phyloP scores from a whole-genome alignment of 2,888 invertebrate genomes.

The Melanostoma scalare region DNA sequence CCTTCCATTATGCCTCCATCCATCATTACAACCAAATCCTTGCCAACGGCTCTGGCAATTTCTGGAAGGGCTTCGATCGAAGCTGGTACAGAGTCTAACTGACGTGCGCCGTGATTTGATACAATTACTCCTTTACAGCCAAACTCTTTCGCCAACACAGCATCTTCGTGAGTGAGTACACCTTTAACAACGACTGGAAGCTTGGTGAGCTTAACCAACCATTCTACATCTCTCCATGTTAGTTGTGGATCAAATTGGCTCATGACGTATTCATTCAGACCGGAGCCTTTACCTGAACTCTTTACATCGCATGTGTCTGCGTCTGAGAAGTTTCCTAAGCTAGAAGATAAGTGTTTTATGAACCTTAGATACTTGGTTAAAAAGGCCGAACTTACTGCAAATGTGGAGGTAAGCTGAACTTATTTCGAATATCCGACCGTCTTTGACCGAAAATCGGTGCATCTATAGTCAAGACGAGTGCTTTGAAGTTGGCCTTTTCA shows the following conservation, averaged over 20 bases:
- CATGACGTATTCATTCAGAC: slow-evolving; percentile 89
- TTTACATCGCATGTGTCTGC: slow-evolving; percentile 2
- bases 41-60: slow-evolving; percentile 88
- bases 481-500: slow-evolving; percentile 92
- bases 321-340: slow-evolving; percentile 21
- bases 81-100: slow-evolving; percentile 87
- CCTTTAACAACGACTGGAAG: slow-evolving; percentile 94
- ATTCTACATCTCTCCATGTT: slow-evolving; percentile 93
- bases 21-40: slow-evolving; percentile 89
- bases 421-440: slow-evolving; percentile 91
- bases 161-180: slow-evolving; percentile 93
- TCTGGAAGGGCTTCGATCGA: slow-evolving; percentile 93
- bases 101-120: slow-evolving; percentile 96
- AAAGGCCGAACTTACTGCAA: slow-evolving; percentile 83
- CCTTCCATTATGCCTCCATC: slow-evolving; percentile 94
- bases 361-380: too few relatives aligned
- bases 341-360: neutral
- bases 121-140: slow-evolving; percentile 93
- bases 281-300: slow-evolving; percentile 82
- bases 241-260: slow-evolving; percentile 90
- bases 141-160: slow-evolving; percentile 87
- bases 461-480: slow-evolving; percentile 93
- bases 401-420: slow-evolving; percentile 91
- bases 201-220: slow-evolving; percentile 90
- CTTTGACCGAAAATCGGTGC: slow-evolving; percentile 93